Conservation (phyloP, 64 coral and sea anemone genomes). For the Hydrozoanthus tunicans region DNA sequence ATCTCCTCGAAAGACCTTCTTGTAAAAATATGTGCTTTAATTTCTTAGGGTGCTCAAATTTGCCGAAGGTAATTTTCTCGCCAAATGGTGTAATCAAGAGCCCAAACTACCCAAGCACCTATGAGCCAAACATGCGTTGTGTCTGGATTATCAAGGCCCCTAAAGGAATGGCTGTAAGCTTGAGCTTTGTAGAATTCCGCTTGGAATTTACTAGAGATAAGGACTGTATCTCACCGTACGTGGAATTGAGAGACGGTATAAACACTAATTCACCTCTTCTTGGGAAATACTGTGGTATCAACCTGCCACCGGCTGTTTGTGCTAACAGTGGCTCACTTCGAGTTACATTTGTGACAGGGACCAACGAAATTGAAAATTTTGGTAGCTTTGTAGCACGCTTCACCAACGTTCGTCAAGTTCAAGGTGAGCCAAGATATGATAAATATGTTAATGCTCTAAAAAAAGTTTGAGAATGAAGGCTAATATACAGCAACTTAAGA, state of each 20-base stretch:
- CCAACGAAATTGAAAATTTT: not conserved
- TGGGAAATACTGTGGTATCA: slow-evolving; percentile 7
- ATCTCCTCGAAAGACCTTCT: no score
- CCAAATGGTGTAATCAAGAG: not conserved
- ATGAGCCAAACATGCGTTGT: slow-evolving; percentile 21
- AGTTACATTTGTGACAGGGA: not conserved
- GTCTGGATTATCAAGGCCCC: slow-evolving; percentile 11
- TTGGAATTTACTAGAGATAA: slow-evolving; percentile 18
- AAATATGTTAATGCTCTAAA: no score
- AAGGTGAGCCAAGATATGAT: no score
- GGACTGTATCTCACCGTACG: not conserved
- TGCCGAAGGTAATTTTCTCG: not conserved
- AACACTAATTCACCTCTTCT: not conserved
- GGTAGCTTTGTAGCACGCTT: slow-evolving; percentile 11
- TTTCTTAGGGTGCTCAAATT: not conserved
- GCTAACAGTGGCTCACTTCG: slow-evolving; percentile 9
- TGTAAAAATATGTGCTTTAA: not conserved
- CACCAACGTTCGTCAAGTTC: not conserved
- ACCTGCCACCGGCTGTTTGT: not conserved
- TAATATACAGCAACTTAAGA: no score
- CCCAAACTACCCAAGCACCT: slow-evolving; percentile 26
- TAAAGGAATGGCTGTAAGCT: not conserved
- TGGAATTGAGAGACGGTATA: slow-evolving; percentile 4
- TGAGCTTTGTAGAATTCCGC: not conserved
- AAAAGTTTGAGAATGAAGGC: no score